These are phyloP conservation scores for Ophioninae sp. DNA, from an alignment of 2,888 invertebrate genomes.

Conservation along the genomic window DNA sequence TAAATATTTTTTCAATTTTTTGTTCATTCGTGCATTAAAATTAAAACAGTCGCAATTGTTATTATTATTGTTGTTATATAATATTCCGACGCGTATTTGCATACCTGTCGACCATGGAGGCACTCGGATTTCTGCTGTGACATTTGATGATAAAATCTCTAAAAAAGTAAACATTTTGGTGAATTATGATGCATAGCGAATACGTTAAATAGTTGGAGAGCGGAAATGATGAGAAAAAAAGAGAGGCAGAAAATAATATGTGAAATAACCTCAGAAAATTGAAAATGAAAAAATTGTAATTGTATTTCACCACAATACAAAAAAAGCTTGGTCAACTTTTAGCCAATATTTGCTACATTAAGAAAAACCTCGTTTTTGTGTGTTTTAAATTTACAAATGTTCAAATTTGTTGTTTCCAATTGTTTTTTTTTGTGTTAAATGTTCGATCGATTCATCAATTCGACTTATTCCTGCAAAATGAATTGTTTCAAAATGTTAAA, in stretches of 20 bases:
- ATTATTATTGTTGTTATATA: constrained; percentile 9
- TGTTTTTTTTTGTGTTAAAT: too few relatives aligned
- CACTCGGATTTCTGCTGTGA: constrained; percentile 81
- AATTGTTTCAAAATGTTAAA: not conserved
- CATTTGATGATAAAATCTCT: constrained; percentile 81
- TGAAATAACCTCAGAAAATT: not conserved
- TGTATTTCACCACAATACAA: not conserved
- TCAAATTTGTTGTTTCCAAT: too few relatives aligned
- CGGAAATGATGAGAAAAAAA: not conserved
- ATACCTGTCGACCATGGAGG: constrained; percentile 81
- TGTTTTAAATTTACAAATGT: too few relatives aligned
- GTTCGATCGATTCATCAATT: too few relatives aligned
- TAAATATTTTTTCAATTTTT: not conserved
- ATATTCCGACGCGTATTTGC: not conserved
- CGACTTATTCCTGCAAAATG: too few relatives aligned
- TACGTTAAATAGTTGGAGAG: not conserved
- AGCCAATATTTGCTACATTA: too few relatives aligned
- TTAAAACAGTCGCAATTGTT: not conserved
- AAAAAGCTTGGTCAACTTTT: not conserved
- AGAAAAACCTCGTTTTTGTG: too few relatives aligned
- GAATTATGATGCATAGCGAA: not conserved
- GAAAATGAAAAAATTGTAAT: constrained; percentile 5
- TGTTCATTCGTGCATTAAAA: not conserved
- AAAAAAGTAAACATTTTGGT: constrained; percentile 66
- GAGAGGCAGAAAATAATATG: not conserved